These are phyloP conservation scores for Semaprochilodus insignis DNA, from an alignment of 2,797 vertebrate genomes.

Conservation along the genomic window DNA sequence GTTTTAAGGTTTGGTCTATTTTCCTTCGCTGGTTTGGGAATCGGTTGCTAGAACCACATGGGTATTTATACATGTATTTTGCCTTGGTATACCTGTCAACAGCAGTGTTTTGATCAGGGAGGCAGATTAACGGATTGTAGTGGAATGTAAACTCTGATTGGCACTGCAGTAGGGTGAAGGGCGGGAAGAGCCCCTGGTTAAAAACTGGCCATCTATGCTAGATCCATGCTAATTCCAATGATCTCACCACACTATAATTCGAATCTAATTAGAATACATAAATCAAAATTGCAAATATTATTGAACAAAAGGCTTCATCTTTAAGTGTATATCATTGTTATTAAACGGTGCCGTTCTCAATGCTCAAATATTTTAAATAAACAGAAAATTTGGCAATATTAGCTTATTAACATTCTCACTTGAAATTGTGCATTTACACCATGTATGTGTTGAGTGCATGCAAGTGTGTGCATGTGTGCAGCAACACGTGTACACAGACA, in stretches of 20 bases:
- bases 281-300: background rate
- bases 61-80: conserved; percentile 60
- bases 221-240: background rate
- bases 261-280: background rate
- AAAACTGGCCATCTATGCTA: background rate
- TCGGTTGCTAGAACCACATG: conserved; percentile 61
- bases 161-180: conserved; percentile 54
- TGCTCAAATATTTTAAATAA: background rate
- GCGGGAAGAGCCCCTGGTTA: background rate
- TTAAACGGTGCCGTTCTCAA: background rate
- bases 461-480: conserved; percentile 19
- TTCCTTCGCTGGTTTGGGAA: conserved; percentile 47
- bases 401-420: background rate
- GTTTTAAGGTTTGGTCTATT: conserved; percentile 27
- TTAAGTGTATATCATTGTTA: background rate
- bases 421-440: conserved; percentile 6
- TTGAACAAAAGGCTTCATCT: background rate
- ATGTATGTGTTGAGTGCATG: conserved; percentile 15
- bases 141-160: conserved; percentile 78
- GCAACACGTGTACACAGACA: background rate
- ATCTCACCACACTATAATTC: background rate
- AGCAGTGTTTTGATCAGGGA: conserved; percentile 79
- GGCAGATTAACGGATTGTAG: conserved; percentile 80
- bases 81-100: conserved; percentile 73
- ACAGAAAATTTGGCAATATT: background rate